Percentiles rank a stretch among this genome's conserved stretches.
Conservation (phyloP, 2,888 invertebrate species). For the Aphodius sticticus region DNA sequence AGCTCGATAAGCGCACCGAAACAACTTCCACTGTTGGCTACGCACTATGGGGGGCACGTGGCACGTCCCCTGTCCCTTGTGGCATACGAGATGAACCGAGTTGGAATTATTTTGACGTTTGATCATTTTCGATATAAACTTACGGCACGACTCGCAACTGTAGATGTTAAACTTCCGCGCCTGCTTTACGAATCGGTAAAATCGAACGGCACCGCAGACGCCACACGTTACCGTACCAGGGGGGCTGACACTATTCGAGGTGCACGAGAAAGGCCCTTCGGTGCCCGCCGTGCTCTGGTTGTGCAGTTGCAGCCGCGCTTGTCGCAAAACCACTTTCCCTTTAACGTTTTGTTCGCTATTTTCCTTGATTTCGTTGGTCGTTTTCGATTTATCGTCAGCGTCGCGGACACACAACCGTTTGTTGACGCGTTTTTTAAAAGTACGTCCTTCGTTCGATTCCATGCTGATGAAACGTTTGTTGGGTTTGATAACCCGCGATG, state of each 20-base stretch:
- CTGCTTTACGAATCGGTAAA: constrained; percentile 79
- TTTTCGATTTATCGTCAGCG: constrained; percentile 57
- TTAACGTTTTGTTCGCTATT: constrained; percentile 57
- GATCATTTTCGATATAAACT: constrained; percentile 85
- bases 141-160: constrained; percentile 86
- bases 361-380: constrained; percentile 58
- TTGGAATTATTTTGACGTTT: constrained; percentile 64
- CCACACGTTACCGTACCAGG: constrained; percentile 78
- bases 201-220: constrained; percentile 80
- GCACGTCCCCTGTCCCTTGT: constrained; percentile 76
- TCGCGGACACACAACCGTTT: constrained; percentile 45
- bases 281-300: constrained; percentile 59
- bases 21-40: constrained; percentile 75
- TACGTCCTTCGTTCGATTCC: constrained; percentile 55
- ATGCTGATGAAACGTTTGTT: constrained; percentile 84
- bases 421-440: constrained; percentile 54
- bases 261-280: constrained; percentile 74
- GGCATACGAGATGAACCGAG: constrained; percentile 65
- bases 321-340: constrained; percentile 74
- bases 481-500: constrained; percentile 87
- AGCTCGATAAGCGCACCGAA: constrained; percentile 74
- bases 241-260: constrained; percentile 61
- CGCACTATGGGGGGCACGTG: constrained; percentile 75
- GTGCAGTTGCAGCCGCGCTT: constrained; percentile 72
- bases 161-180: constrained; percentile 85